Base-by-base conservation (phyloP, 2,797 vertebrate species). In the Antrozous pallidus region DNA sequence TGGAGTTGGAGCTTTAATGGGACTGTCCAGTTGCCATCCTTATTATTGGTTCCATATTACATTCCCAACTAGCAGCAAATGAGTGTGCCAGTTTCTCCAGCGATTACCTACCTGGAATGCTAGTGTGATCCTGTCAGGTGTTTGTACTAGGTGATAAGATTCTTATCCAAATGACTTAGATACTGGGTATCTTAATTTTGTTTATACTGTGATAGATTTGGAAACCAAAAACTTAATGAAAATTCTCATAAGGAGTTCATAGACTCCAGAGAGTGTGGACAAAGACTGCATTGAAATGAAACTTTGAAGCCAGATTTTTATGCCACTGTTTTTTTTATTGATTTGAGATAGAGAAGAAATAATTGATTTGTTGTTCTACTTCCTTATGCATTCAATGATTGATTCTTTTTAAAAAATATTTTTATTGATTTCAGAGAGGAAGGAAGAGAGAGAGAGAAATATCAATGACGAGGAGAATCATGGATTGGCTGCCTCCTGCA, bases 201-300 rank as follows among this genome's bases (percentile, higher is more conserved):
- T 11, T 65, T 26, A 42, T 33, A 2, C 49, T 38, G 22, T 36
- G n/a, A 20, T 33, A n/a, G 56, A 36, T 61, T 58, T 22, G 36
- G 63, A 67, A 54, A 78, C 51, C 51, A 65, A 67, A 18, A 38
- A 20, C 14, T 47, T 65, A 28, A 42, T 10, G 40, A 49, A n/a
- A 78, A 26, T 45, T 65, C 24, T 47, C 12, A 12, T 42, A 8
- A 51, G 40, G 24, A 28, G 47, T 26, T 33, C 17, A 49, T 40
- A 84, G 51, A 67, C n/a, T 65, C 9, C 42, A 28, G 14, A 83
- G n/a, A 83, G n/a, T 86, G 14, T 33, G n/a, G 56, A 73, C 63
- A 67, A 49, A 73, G 51, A n/a, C 38, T 84, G 40, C 13, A 5
- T 70, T 73, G 65, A 79, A 75, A 70, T 73, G 67, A 86, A 81